Evolutionary conservation across 2,113 vertebrate genomes (phyloP).

Genomic region (Psilopsiagon aurifrons): DNA sequence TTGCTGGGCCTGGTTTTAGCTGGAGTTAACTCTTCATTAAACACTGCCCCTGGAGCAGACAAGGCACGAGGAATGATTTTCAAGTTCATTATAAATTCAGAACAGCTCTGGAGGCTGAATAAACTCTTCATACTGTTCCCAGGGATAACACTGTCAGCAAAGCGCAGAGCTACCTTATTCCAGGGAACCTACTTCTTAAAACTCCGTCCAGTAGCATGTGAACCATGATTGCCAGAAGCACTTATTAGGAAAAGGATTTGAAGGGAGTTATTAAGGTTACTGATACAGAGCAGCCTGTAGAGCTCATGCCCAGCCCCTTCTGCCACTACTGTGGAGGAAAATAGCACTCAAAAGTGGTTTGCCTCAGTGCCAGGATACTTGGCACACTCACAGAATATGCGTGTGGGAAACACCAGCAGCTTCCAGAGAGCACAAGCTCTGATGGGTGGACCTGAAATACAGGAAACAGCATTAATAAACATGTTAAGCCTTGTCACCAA

Average conservation of each 20-base stretch:
- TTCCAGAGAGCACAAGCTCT: background rate
- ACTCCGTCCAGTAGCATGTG: background rate
- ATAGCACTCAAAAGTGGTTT: rapidly evolving
- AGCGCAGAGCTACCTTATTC: background rate
- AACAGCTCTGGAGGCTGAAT: background rate
- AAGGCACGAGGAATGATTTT: background rate
- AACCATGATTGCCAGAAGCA: background rate
- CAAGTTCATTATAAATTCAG: background rate
- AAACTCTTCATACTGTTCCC: background rate
- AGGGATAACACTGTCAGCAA: background rate
- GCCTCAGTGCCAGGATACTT: background rate
- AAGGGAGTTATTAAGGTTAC: background rate
- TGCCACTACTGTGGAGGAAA: background rate
- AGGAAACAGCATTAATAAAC: background rate
- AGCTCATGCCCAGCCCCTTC: background rate
- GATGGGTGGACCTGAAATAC: background rate
- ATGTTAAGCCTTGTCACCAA: background rate
- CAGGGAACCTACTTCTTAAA: background rate
- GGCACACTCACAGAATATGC: background rate
- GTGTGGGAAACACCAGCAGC: background rate
- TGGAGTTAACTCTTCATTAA: background rate
- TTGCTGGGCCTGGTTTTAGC: background rate
- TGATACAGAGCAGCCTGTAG: background rate
- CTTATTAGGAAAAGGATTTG: slow-evolving; percentile 1
- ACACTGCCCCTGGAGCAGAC: background rate